Evolutionary conservation across 2,888 invertebrate genomes (phyloP).

Genomic region (Pyrocoelia pectoralis): DNA sequence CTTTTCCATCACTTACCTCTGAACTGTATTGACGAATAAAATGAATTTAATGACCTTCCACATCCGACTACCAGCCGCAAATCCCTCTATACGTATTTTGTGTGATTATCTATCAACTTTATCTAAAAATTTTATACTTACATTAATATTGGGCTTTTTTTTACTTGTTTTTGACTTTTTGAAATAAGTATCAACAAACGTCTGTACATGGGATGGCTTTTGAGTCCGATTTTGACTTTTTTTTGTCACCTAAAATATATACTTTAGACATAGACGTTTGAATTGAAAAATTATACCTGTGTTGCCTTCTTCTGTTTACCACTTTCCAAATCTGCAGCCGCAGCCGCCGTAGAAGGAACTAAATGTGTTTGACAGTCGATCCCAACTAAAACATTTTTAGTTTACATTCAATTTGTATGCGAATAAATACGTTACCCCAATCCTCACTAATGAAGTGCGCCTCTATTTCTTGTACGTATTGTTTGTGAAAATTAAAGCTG

Average conservation of each 20-base stretch:
- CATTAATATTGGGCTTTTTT: slow-evolving; percentile 9
- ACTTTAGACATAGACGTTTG: too few relatives aligned
- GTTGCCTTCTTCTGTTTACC: too few relatives aligned
- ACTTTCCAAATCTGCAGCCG: too few relatives aligned
- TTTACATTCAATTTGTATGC: neutral
- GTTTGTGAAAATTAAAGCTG: slow-evolving; percentile 59
- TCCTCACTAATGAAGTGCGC: slow-evolving; percentile 68
- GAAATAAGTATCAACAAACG: slow-evolving; percentile 35
- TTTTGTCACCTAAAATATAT: neutral
- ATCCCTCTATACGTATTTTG: too few relatives aligned
- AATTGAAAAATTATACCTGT: too few relatives aligned
- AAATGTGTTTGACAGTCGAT: slow-evolving; percentile 56
- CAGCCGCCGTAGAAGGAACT: slow-evolving; percentile 5
- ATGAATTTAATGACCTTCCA: too few relatives aligned
- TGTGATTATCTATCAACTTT: too few relatives aligned
- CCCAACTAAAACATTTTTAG: slow-evolving; percentile 60
- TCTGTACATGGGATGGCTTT: slow-evolving; percentile 31
- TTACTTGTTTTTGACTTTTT: slow-evolving; percentile 22
- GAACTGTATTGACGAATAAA: too few relatives aligned
- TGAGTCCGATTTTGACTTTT: slow-evolving; percentile 6
- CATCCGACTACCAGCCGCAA: too few relatives aligned
- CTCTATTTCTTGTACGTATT: slow-evolving; percentile 60
- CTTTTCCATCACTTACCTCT: too few relatives aligned
- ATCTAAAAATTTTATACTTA: too few relatives aligned
- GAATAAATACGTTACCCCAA: slow-evolving; percentile 60